Evolutionary conservation across 2,113 vertebrate species (phyloP).

Genomic region (Protomyctophum bolini): DNA sequence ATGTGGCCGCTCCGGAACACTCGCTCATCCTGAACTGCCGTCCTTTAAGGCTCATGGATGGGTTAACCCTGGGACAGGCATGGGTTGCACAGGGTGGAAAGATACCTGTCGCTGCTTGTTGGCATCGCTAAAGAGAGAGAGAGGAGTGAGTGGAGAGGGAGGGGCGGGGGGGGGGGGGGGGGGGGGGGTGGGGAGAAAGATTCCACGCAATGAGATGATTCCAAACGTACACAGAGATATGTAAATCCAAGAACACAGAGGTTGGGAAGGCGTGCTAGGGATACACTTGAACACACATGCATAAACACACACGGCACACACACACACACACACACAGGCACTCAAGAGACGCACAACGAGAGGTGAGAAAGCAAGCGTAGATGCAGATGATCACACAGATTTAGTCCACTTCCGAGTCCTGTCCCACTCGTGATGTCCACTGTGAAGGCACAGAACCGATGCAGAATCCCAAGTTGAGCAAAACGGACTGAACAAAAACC

Average conservation of each 20-base stretch:
- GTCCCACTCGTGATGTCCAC: slow-evolving; percentile 30
- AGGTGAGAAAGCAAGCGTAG: slow-evolving; percentile 38
- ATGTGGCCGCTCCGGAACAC: slow-evolving; percentile 79
- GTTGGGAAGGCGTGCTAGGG: slow-evolving; percentile 41
- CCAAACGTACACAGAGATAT: slow-evolving; percentile 36
- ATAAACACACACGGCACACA: slow-evolving; percentile 46
- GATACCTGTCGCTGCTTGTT: slow-evolving; percentile 31
- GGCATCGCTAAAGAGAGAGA: slow-evolving; percentile 28
- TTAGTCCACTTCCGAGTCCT: slow-evolving; percentile 54
- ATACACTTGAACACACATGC: slow-evolving; percentile 56
- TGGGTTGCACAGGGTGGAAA: slow-evolving; percentile 55
- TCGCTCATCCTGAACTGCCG: slow-evolving; percentile 74
- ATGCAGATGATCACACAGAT: slow-evolving; percentile 28
- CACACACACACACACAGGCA: slow-evolving; percentile 41
- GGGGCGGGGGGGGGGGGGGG: background rate
- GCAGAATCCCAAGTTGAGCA: slow-evolving; percentile 39
- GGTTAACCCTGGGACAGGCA: slow-evolving; percentile 68
- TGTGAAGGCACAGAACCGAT: slow-evolving; percentile 13
- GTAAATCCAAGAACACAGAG: slow-evolving; percentile 48
- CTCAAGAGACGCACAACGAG: slow-evolving; percentile 42
- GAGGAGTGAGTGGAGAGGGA: slow-evolving; percentile 5
- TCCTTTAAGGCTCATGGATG: slow-evolving; percentile 64
- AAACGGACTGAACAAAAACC: background rate
- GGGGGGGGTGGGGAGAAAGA: slow-evolving; percentile 2
- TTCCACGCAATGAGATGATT: slow-evolving; percentile 1